phyloP scores from a whole-genome alignment of 2,888 invertebrate species.

The Limenitis camilla region DNA sequence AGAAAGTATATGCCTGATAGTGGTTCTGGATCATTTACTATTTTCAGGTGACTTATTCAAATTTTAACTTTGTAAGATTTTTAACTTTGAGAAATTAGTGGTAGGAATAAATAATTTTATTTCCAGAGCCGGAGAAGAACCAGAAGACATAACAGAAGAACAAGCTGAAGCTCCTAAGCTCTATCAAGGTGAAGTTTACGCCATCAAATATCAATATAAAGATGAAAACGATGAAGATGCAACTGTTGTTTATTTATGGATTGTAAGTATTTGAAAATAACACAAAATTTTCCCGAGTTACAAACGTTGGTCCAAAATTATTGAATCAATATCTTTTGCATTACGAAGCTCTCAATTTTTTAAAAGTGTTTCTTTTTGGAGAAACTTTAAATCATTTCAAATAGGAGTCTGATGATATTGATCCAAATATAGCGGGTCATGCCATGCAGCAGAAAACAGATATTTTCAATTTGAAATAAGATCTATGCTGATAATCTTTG shows the following conservation, averaged over 20 bases:
- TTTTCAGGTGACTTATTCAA: constrained; percentile 56
- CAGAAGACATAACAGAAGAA: constrained; percentile 49
- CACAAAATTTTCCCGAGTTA: background rate
- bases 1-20: constrained; percentile 84
- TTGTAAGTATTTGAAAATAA: constrained; percentile 53
- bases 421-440: too few relatives aligned
- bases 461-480: too few relatives aligned
- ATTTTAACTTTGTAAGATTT: background rate
- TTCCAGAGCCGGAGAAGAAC: constrained; percentile 44
- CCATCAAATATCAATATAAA: constrained; percentile 77
- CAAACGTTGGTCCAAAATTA: too few relatives aligned
- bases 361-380: too few relatives aligned
- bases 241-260: constrained; percentile 80
- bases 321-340: too few relatives aligned
- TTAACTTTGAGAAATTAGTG: background rate
- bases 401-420: too few relatives aligned
- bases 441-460: too few relatives aligned
- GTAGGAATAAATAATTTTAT: background rate
- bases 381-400: too few relatives aligned
- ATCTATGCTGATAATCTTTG: too few relatives aligned
- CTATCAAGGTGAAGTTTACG: constrained; percentile 79
- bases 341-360: too few relatives aligned
- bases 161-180: constrained; percentile 63
- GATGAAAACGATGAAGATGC: constrained; percentile 66
- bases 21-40: constrained; percentile 74